Conservation (phyloP, 2,797 vertebrate genomes). For the Pseudomugil tenellus region DNA sequence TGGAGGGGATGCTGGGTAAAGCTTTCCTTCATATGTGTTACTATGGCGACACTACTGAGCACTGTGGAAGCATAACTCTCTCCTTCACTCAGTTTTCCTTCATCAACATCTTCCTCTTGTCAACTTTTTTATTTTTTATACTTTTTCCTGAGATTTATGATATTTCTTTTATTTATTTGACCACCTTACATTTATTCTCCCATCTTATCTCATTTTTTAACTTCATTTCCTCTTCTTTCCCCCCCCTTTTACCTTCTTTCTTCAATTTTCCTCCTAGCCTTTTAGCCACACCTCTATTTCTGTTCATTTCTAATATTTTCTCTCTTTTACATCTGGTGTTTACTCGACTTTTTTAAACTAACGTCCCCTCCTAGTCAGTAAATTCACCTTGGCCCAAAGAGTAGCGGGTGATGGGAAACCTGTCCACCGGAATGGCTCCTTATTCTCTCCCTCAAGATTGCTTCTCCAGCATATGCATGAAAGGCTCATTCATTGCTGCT, state of each 20-base stretch:
- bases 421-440: constrained; percentile 58
- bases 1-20: constrained; percentile 39
- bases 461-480: constrained; percentile 49
- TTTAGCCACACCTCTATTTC: background rate
- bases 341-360: constrained; percentile 63
- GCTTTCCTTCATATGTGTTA: constrained; percentile 61
- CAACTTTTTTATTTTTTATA: background rate
- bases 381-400: constrained; percentile 72
- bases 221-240: background rate
- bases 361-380: constrained; percentile 57
- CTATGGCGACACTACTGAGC: constrained; percentile 57
- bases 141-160: background rate
- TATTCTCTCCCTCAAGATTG: constrained; percentile 52
- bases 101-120: constrained; percentile 8
- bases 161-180: background rate
- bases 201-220: background rate
- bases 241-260: background rate
- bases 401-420: constrained; percentile 59
- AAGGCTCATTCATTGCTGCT: constrained; percentile 47
- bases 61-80: constrained; percentile 34
- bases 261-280: background rate
- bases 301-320: background rate
- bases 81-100: constrained; percentile 4
- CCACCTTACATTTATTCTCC: background rate
- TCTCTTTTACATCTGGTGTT: constrained; percentile 51